Percentiles rank a stretch among this genome's conserved stretches.
Conservation (phyloP, 1,140 invertebrate species). For the Monochamus saltuarius region DNA sequence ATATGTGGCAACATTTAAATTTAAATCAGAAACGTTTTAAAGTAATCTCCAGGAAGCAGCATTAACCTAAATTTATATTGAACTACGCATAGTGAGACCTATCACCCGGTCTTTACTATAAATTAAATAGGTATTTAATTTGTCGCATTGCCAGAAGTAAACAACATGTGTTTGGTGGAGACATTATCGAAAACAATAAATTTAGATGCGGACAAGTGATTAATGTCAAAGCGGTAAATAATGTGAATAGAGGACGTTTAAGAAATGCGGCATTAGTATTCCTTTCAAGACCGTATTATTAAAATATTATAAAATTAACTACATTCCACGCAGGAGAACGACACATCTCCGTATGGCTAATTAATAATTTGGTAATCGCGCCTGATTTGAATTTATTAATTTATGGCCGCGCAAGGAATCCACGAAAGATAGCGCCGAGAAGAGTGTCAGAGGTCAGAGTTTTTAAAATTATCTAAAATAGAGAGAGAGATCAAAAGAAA, state of each 20-base stretch:
- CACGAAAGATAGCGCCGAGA: conserved; percentile 2
- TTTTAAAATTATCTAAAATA: neutral
- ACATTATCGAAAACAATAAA: conserved; percentile 35
- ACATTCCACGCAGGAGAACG: conserved; percentile 22
- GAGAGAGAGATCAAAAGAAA: too few relatives aligned
- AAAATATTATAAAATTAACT: conserved; percentile 25
- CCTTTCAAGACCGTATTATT: conserved; percentile 33
- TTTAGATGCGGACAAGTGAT: conserved; percentile 31
- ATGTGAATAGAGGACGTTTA: conserved; percentile 28
- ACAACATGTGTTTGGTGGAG: conserved; percentile 2
- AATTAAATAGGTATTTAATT: too few relatives aligned
- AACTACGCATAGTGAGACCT: too few relatives aligned
- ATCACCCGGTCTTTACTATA: too few relatives aligned
- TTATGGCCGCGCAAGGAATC: conserved; percentile 17
- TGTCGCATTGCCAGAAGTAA: neutral
- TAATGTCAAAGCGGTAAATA: conserved; percentile 39
- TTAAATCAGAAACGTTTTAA: too few relatives aligned
- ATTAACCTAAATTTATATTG: too few relatives aligned
- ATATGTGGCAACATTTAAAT: too few relatives aligned
- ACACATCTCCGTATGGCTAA: conserved; percentile 11
- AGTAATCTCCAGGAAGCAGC: too few relatives aligned
- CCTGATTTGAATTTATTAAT: conserved; percentile 23
- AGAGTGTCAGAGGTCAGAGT: neutral
- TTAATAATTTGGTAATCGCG: too few relatives aligned
- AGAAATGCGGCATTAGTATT: conserved; percentile 37